Base-by-base conservation (phyloP, 2,113 vertebrate species). In the Bujurquina vittata region DNA sequence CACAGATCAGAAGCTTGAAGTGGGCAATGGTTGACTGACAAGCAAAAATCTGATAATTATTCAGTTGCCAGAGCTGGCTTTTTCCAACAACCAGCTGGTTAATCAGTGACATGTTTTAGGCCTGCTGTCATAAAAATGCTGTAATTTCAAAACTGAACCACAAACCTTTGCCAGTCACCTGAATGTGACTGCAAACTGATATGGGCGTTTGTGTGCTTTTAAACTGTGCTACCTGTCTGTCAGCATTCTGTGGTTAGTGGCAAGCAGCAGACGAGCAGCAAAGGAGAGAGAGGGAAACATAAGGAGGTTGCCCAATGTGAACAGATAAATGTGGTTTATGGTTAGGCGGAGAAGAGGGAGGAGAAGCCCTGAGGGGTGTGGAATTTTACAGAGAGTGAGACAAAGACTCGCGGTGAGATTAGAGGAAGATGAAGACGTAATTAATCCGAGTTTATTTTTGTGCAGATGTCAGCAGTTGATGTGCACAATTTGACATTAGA, bases 151-250 rank as follows among this genome's bases (percentile, higher is more conserved):
- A 72, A 72, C 67, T n/a, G 46, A 72, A 72, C 18, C 46, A n/a
- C 26, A 52, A 31, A 52, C 43, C 43, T 72, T 52, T 52, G 67
- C 26, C 46, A 72, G 58, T 84, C 58, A 88, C 80, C 79, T 59
- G 77, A 3, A 46, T 65, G 23, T 77, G 77, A 82, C 81, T 85
- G 74, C 59, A 84, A 88, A 84, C 78, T 76, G 88, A 93, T 92
- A 91, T 89, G 93, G 91, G 93, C 76, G 91, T 94, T 84, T 85
- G 82, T 87, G 62, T 12, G 63, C 85, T 91, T 83, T 91, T 89
- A 93, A 90, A 83, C 85, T 31, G n/a, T 65, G 77, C 77, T 93
- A 90, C 91, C 89, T 89, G 87, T 93, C 90, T 89, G 40, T 91
- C 91, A 88, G 85, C 80, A 59, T 91, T 91, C 69, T 87, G 87